Evolutionary conservation across 2,888 invertebrate genomes (phyloP).

Genomic region (Pinctada fucata): DNA sequence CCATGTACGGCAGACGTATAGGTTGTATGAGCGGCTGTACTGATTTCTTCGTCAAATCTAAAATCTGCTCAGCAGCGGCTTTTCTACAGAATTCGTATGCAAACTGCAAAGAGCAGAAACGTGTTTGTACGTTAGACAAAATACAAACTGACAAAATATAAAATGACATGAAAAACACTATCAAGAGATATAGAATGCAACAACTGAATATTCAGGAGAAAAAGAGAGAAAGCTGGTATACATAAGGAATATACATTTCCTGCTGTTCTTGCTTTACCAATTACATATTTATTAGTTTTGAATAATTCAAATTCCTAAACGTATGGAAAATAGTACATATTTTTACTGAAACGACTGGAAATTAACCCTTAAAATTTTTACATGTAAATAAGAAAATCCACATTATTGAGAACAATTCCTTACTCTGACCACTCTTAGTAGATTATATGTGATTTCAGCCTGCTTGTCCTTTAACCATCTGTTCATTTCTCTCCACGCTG

Average conservation of each 20-base stretch:
- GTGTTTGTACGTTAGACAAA: too few species aligned
- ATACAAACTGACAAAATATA: too few species aligned
- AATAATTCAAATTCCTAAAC: not conserved
- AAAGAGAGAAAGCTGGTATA: too few species aligned
- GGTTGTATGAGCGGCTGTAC: constrained; percentile 20
- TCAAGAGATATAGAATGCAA: too few species aligned
- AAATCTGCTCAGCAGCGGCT: constrained; percentile 11
- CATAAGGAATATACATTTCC: too few species aligned
- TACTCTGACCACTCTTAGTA: constrained; percentile 15
- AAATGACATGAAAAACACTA: too few species aligned
- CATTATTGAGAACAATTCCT: not conserved
- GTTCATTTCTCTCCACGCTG: constrained; percentile 16
- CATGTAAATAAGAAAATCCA: too few species aligned
- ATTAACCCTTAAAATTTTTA: not conserved
- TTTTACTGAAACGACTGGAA: not conserved
- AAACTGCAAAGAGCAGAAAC: constrained; percentile 7
- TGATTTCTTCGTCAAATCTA: constrained; percentile 13
- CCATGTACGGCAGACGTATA: constrained; percentile 23
- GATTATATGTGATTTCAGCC: constrained; percentile 23
- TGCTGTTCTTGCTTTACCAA: too few species aligned
- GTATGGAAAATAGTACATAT: not conserved
- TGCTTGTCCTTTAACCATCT: constrained; percentile 17
- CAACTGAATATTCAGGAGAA: too few species aligned
- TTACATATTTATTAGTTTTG: too few species aligned
- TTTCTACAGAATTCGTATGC: constrained; percentile 14